A percentile compares a stretch with the other conserved stretches of the same genome.
Conservation (phyloP, 2,113 vertebrate genomes). For the Lipophrys pholis region DNA sequence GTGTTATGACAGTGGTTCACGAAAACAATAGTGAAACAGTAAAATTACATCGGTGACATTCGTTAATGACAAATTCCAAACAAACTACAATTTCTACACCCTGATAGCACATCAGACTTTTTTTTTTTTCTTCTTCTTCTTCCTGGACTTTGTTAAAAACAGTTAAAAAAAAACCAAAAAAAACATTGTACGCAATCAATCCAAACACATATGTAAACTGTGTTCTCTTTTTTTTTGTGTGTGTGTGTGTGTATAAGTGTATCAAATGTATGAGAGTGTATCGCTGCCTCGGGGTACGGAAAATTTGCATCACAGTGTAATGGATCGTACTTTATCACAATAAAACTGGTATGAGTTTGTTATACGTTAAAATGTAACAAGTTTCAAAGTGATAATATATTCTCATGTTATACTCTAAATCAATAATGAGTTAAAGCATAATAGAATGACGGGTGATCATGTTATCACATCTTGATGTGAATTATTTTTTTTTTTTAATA, state of each 20-base stretch:
- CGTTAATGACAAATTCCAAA: conserved; percentile 63
- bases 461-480: too few relatives aligned
- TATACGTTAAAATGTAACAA: too few relatives aligned
- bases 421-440: too few relatives aligned
- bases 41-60: conserved; percentile 72
- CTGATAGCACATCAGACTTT: conserved; percentile 70
- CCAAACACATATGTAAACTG: conserved; percentile 44
- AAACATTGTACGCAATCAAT: conserved; percentile 32
- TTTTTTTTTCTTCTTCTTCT: conserved; percentile 40
- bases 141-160: conserved; percentile 40
- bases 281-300: too few relatives aligned
- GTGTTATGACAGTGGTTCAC: conserved; percentile 72
- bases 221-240: conserved; percentile 16
- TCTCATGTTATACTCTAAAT: too few relatives aligned
- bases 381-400: too few relatives aligned
- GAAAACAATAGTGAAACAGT: conserved; percentile 69
- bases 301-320: too few relatives aligned
- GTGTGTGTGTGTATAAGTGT: conserved; percentile 30
- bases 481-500: too few relatives aligned
- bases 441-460: too few relatives aligned
- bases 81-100: conserved; percentile 68
- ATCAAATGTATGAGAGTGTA: conserved; percentile 24
- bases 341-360: too few relatives aligned
- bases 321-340: too few relatives aligned
- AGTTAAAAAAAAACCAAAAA: conserved; percentile 43